Evolutionary conservation across 2,797 vertebrate genomes (phyloP).

Genomic region (Cirrhinus mrigala): DNA sequence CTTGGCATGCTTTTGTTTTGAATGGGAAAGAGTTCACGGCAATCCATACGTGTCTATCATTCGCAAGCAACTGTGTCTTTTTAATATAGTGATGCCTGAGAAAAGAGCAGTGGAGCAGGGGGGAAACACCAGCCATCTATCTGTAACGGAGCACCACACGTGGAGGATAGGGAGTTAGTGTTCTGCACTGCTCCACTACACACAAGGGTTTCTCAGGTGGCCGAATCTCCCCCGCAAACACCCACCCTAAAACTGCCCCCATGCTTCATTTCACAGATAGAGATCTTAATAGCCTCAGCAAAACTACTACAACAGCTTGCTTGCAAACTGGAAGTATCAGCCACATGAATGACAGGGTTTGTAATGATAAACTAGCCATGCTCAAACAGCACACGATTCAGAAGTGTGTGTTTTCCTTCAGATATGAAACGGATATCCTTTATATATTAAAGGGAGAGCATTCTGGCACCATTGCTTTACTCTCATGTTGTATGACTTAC

Average conservation of each 20-base stretch:
- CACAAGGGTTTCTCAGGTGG: slow-evolving; percentile 60
- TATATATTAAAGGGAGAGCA: not conserved
- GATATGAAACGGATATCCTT: not conserved
- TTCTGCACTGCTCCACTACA: slow-evolving; percentile 39
- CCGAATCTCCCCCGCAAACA: slow-evolving; percentile 26
- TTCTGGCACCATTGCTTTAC: not conserved
- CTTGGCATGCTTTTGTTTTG: slow-evolving; percentile 56
- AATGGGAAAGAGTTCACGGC: slow-evolving; percentile 65
- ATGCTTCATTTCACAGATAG: slow-evolving; percentile 58
- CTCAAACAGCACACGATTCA: not conserved
- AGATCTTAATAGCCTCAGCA: slow-evolving; percentile 54
- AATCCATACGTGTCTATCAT: slow-evolving; percentile 31
- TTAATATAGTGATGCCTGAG: slow-evolving; percentile 34
- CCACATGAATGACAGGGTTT: slow-evolving; percentile 1
- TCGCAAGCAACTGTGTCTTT: slow-evolving; percentile 40
- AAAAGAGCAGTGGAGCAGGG: not conserved
- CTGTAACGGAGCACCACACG: slow-evolving; percentile 60
- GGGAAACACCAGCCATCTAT: slow-evolving; percentile 53
- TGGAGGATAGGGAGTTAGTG: slow-evolving; percentile 35
- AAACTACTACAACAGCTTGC: slow-evolving; percentile 48
- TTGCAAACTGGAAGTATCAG: not conserved
- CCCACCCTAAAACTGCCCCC: slow-evolving; percentile 38
- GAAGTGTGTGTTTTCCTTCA: not conserved
- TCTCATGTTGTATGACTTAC: not conserved
- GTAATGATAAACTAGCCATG: slow-evolving; percentile 17